phyloP scores from a whole-genome alignment of 2,888 invertebrate genomes.

The Penaeus monodon region DNA sequence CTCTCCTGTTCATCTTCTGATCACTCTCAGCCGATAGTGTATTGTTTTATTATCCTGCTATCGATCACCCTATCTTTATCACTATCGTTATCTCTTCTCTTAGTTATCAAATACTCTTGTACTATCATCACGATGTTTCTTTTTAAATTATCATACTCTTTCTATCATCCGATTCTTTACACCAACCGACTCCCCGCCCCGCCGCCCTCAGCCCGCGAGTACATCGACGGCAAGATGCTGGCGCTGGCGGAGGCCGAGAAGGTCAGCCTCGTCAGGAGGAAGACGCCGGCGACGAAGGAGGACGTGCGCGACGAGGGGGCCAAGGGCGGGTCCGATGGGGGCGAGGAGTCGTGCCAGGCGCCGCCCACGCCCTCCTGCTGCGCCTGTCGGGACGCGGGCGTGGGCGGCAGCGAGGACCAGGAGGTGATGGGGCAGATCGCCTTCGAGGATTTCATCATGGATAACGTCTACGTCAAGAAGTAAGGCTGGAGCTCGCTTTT shows the following conservation, averaged over 20 bases:
- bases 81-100: too few relatives aligned
- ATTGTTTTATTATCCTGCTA: too few relatives aligned
- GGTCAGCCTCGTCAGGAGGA: background rate
- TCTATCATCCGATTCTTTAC: too few relatives aligned
- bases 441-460: conserved; percentile 52
- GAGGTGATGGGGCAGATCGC: conserved; percentile 43
- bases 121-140: too few relatives aligned
- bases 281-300: background rate
- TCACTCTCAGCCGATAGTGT: too few relatives aligned
- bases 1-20: too few relatives aligned
- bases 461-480: conserved; percentile 44
- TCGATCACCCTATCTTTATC: too few relatives aligned
- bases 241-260: background rate
- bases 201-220: conserved; percentile 7
- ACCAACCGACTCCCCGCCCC: too few relatives aligned
- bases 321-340: background rate
- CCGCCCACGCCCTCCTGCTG: conserved; percentile 24
- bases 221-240: conserved; percentile 22
- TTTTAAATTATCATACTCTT: too few relatives aligned
- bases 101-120: too few relatives aligned
- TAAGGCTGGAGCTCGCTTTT: background rate
- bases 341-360: background rate
- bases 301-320: background rate
- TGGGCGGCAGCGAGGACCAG: conserved; percentile 2
- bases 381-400: conserved; percentile 1